A percentile compares a stretch with the other conserved stretches of the same genome.
Evolutionary conservation across 2,797 vertebrate species (phyloP).

Genomic region (Hozukius guyotensis): DNA sequence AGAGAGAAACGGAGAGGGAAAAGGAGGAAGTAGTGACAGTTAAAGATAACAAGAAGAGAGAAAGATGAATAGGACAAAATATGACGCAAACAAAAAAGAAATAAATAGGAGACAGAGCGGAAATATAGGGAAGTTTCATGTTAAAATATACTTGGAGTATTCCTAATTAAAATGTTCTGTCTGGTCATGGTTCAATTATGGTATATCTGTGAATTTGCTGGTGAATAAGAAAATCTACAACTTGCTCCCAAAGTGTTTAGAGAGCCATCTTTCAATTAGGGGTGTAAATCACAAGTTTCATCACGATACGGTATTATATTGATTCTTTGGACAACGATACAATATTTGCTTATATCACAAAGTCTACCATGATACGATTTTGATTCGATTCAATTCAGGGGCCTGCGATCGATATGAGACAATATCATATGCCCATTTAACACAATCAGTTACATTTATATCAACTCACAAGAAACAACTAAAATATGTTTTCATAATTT

Average conservation of each 20-base stretch:
- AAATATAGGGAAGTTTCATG: too few relatives aligned
- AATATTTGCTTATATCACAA: too few relatives aligned
- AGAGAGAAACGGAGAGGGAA: not conserved
- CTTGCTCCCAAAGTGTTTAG: not conserved
- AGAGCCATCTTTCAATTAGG: not conserved
- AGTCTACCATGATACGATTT: too few relatives aligned
- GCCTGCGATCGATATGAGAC: too few relatives aligned
- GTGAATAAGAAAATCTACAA: not conserved
- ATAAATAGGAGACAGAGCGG: not conserved
- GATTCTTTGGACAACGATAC: too few relatives aligned
- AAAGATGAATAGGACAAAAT: not conserved
- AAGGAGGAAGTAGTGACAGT: not conserved
- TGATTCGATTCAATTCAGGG: too few relatives aligned
- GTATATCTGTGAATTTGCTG: not conserved
- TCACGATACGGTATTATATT: too few relatives aligned
- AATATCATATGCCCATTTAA: too few relatives aligned
- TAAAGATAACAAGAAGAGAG: not conserved
- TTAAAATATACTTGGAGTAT: not conserved
- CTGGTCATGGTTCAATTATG: not conserved
- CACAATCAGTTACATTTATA: too few relatives aligned
- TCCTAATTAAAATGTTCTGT: not conserved
- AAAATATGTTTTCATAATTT: too few relatives aligned
- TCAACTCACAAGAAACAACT: too few relatives aligned
- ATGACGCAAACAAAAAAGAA: not conserved
- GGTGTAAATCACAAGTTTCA: too few relatives aligned